A percentile compares a stretch with the other conserved stretches of the same genome.
phyloP scores from a whole-genome alignment of 2,888 invertebrate genomes.

The Pardosa pseudoannulata region DNA sequence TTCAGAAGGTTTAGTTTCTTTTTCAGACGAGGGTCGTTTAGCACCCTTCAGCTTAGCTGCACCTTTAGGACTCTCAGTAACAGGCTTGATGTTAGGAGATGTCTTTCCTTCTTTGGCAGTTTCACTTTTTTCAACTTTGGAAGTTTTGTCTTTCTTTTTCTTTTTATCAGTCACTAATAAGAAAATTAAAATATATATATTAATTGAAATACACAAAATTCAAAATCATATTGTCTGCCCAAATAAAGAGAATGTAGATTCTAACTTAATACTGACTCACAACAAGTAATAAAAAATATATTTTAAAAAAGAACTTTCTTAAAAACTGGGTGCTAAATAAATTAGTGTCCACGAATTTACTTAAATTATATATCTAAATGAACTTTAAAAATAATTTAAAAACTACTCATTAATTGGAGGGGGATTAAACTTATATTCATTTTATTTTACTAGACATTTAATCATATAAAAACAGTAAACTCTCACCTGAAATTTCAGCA shows the following conservation, averaged over 20 bases:
- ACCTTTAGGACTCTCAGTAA: constrained; percentile 35
- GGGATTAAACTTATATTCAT: too few relatives aligned
- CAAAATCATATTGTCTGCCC: neutral
- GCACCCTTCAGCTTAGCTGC: constrained; percentile 57
- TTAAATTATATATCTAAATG: too few relatives aligned
- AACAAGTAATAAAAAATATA: too few relatives aligned
- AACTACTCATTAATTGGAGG: too few relatives aligned
- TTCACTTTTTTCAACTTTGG: constrained; percentile 55
- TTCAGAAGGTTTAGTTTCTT: constrained; percentile 41
- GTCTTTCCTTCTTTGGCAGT: constrained; percentile 11
- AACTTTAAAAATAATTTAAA: too few relatives aligned
- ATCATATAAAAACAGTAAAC: too few relatives aligned
- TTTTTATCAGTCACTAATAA: constrained; percentile 51
- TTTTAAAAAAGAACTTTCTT: too few relatives aligned
- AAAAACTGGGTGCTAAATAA: too few relatives aligned
- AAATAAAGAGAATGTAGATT: too few relatives aligned
- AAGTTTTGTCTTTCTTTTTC: constrained; percentile 68
- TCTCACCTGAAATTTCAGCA: constrained; percentile 41
- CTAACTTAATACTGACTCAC: too few relatives aligned
- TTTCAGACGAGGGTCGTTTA: constrained; percentile 37
- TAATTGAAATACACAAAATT: neutral
- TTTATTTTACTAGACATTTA: too few relatives aligned
- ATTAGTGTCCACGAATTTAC: too few relatives aligned
- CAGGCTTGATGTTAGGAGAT: neutral
- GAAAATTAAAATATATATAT: constrained; percentile 1